Evolutionary conservation across 2,797 vertebrate genomes (phyloP), one percentile per base, ranked within the genome.

Genomic region (Ceryle rudis): DNA sequence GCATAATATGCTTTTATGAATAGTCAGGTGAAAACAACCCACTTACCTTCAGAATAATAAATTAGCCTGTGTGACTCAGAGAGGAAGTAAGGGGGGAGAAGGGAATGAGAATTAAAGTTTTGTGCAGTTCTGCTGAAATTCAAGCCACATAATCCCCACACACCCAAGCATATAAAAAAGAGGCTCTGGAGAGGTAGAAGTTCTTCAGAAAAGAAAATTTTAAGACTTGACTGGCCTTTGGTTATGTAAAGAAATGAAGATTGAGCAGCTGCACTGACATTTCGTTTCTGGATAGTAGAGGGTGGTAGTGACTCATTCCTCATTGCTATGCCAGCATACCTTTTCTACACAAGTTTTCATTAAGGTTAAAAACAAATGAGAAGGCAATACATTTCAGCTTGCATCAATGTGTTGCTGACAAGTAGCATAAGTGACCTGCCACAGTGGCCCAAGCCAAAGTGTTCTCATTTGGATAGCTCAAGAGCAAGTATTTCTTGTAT

Each of bases 321-420:
- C 78, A 81, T 74, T 80, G 90, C 74, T 77, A 80, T 93, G 96
- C 94, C 73, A 51, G 70, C 20, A 67, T 84, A 67, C 60, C 81
- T 95, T 82, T 80, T 93, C 81, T 25, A 78, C 41, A 29, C 86
- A 54, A 95, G 61, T 70, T 89, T 96, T 97, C 95, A 89, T 94
- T 91, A 97, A 95, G 60, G 72, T 70, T 95, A 86, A 95, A 96
- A 96, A 96, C 80, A 95, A 94, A 97, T 69, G 66, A 52, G 71
- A 96, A 93, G 54, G 91, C 80, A 66, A 95, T 60, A 61, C 19
- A 77, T 81, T 95, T 89, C 62, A 25, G 61, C 61, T 85, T 55
- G 33, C 39, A 92, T 89, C 78, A 61, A 35, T 13, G 54, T 81
- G 66, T 37, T 31, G 14, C 91, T 75, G 90, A 90, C 72, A 94